Base-by-base conservation (phyloP, 2,113 vertebrate genomes). In the Coptodon rendalli region DNA sequence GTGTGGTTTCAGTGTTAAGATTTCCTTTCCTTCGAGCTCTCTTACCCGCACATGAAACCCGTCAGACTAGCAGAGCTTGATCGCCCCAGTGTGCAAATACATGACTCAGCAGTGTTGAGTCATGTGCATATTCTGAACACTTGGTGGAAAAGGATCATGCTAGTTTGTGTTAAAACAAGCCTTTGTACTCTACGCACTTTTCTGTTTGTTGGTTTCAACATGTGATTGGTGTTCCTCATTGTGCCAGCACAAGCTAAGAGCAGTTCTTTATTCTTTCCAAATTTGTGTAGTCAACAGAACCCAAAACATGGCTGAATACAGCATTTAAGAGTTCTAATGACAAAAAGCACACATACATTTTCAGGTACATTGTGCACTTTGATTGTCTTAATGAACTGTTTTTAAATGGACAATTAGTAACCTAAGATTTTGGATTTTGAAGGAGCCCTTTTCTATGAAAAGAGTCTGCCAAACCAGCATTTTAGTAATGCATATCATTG, bases 51-150 rank as follows among this genome's bases (percentile, higher is more conserved):
- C 5, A 11, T 9, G 71, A 24, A 92, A 90, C 92, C 82, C 22
- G 93, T 87, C 48, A 81, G 80, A 89, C 94, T 48, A 81, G 94
- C 86, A 19, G 17, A 48, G 48, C 84, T 52, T 34, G 57, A 90
- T 80, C 14, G 12, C 17, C 61, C 38, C 9, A 17, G 6, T 31
- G 53, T 16, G 80, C 24, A 2, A 66, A 38, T 5, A 79, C 63
- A 34, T 84, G 73, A 88, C 31, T 86, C 85, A 89, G 73, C 59
- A 78, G 11, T 13, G 36, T 14, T 52, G 66, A 27, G 11, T 13
- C 71, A 50, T 31, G 24, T 45, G 34, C 17, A n/a, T 38, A 17
- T 12, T 61, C 22, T 24, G 24, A 52, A 29, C 82, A 27, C 45
- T 52, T 13, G 6, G 73, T 52, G n/a, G 45, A 36, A 83, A 85